Evolutionary conservation across 2,797 vertebrate genomes (phyloP).

Genomic region (Sandelia bainsii): DNA sequence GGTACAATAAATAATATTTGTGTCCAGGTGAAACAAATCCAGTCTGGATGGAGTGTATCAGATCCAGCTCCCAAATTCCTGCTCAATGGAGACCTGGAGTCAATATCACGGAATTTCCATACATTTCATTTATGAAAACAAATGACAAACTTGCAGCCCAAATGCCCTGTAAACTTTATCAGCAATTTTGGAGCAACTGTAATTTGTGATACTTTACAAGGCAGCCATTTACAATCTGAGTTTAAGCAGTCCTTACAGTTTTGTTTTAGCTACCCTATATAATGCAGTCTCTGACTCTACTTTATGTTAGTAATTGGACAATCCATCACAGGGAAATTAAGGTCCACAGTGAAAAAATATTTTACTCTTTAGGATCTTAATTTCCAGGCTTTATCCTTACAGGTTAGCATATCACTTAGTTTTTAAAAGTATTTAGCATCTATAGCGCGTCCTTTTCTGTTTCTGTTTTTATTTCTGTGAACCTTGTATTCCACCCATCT

Average conservation of each 20-base stretch:
- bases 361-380: no score
- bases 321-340: neutral
- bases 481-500: neutral
- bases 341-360: no score
- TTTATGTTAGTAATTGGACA: no score
- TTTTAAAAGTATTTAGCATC: neutral
- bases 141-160: no score
- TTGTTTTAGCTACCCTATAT: neutral
- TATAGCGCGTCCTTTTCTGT: neutral
- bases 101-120: neutral
- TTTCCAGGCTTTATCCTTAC: no score
- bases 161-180: no score
- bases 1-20: no score
- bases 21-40: no score
- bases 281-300: neutral
- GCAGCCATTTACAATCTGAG: neutral
- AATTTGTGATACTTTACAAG: neutral
- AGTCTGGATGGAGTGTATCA: no score
- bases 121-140: no score
- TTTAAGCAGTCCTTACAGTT: neutral
- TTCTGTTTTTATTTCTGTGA: neutral
- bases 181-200: no score
- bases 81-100: neutral
- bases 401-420: no score
- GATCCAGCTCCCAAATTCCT: neutral